phyloP scores from a whole-genome alignment of 2,797 vertebrate genomes.

The Lagodon rhomboides region DNA sequence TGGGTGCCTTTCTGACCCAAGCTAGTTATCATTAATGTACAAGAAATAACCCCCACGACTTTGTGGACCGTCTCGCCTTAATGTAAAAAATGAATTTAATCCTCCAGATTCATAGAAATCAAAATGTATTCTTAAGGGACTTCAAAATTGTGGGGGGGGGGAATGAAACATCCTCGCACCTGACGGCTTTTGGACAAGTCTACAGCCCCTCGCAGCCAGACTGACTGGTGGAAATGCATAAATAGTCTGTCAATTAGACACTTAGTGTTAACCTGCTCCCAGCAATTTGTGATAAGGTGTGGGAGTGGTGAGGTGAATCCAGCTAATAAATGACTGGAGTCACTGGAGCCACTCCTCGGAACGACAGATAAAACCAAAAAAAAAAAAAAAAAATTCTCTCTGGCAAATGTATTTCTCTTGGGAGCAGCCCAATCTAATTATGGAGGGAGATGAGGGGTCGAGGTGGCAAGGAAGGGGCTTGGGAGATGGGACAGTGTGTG shows the following conservation, averaged over 20 bases:
- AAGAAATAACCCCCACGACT: slow-evolving; percentile 12
- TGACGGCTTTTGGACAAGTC: slow-evolving; percentile 44
- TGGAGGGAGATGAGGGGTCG: slow-evolving; percentile 66
- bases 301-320: slow-evolving; percentile 87
- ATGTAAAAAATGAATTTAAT: not conserved
- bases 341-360: slow-evolving; percentile 65
- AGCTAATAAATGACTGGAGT: slow-evolving; percentile 87
- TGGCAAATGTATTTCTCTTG: slow-evolving; percentile 85
- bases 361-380: slow-evolving; percentile 68
- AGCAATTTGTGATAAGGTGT: slow-evolving; percentile 88
- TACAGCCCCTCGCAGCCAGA: slow-evolving; percentile 51
- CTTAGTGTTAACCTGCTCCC: slow-evolving; percentile 83
- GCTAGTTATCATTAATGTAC: slow-evolving; percentile 24
- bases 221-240: slow-evolving; percentile 82
- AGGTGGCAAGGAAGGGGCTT: slow-evolving; percentile 36
- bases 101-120: too few species aligned
- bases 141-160: not conserved
- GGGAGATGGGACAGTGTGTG: slow-evolving; percentile 13
- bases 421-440: slow-evolving; percentile 84
- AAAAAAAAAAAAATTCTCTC: slow-evolving; percentile 63
- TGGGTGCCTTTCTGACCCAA: not conserved
- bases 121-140: not conserved
- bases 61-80: not conserved
- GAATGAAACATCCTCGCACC: not conserved
- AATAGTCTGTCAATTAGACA: slow-evolving; percentile 87